Evolutionary conservation across 2,797 vertebrate species (phyloP).

Genomic region (Gila robusta): DNA sequence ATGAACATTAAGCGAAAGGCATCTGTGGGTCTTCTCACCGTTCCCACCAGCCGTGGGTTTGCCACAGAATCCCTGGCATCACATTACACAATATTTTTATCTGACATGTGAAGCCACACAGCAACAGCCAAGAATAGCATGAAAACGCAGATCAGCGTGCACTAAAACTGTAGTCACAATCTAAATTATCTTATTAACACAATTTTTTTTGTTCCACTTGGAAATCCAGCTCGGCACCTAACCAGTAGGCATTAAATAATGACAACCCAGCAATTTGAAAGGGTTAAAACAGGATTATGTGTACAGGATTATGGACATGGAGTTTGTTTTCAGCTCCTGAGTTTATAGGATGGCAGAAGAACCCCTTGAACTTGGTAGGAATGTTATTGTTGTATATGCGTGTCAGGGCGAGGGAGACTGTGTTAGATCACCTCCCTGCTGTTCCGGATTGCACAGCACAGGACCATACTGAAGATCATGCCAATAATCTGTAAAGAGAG

Average conservation of each 20-base stretch:
- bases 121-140: conserved; percentile 41
- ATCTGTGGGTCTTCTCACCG: not conserved
- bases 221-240: conserved; percentile 37
- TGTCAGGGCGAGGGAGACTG: not conserved
- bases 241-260: conserved; percentile 56
- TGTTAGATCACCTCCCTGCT: conserved; percentile 91
- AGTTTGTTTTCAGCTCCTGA: conserved; percentile 40
- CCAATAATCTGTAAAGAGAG: conserved; percentile 87
- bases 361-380: conserved; percentile 55
- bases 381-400: conserved; percentile 56
- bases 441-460: conserved; percentile 95
- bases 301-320: not conserved
- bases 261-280: conserved; percentile 12
- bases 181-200: conserved; percentile 40
- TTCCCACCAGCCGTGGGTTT: not conserved
- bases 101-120: conserved; percentile 47
- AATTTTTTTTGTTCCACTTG: not conserved
- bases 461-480: conserved; percentile 99
- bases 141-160: not conserved
- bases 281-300: not conserved
- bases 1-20: not conserved
- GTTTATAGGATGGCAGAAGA: conserved; percentile 45
- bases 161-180: conserved; percentile 23
- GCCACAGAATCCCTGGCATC: conserved; percentile 51
- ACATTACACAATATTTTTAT: conserved; percentile 67